Evolutionary conservation across 1,140 invertebrate genomes (phyloP).

Genomic region (Drosophila nikananu): DNA sequence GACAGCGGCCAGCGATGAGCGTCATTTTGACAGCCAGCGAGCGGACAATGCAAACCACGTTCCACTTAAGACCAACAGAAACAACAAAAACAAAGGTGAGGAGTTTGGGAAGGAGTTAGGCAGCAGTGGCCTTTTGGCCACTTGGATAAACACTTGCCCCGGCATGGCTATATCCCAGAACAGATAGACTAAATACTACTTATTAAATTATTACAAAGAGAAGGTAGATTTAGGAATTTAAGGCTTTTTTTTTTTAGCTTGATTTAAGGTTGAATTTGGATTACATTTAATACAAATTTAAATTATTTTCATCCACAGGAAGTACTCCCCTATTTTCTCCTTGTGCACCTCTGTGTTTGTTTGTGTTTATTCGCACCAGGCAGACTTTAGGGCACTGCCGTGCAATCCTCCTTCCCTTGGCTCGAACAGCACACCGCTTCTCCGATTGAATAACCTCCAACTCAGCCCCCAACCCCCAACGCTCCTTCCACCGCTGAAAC

Average conservation of each 20-base stretch:
- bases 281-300: not conserved
- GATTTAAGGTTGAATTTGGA: not conserved
- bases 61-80: slow-evolving; percentile 75
- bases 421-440: slow-evolving; percentile 3
- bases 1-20: slow-evolving; percentile 47
- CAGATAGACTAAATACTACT: not conserved
- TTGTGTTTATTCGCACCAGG: slow-evolving; percentile 60
- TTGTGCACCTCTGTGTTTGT: slow-evolving; percentile 18
- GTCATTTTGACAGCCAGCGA: slow-evolving; percentile 82
- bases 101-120: slow-evolving; percentile 9
- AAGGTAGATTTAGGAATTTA: too few relatives aligned
- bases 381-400: slow-evolving; percentile 80
- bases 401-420: slow-evolving; percentile 18
- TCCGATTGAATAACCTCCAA: not conserved
- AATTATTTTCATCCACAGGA: too few relatives aligned
- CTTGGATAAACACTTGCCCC: slow-evolving; percentile 80
- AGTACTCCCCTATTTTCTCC: not conserved
- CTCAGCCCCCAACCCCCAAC: not conserved
- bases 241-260: too few relatives aligned
- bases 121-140: slow-evolving; percentile 49
- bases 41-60: slow-evolving; percentile 82
- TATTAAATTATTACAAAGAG: not conserved
- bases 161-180: slow-evolving; percentile 36
- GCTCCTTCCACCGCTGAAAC: not conserved
- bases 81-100: slow-evolving; percentile 20